Conservation (phyloP, 1,140 invertebrate genomes). For the Probaryconus sp. region DNA sequence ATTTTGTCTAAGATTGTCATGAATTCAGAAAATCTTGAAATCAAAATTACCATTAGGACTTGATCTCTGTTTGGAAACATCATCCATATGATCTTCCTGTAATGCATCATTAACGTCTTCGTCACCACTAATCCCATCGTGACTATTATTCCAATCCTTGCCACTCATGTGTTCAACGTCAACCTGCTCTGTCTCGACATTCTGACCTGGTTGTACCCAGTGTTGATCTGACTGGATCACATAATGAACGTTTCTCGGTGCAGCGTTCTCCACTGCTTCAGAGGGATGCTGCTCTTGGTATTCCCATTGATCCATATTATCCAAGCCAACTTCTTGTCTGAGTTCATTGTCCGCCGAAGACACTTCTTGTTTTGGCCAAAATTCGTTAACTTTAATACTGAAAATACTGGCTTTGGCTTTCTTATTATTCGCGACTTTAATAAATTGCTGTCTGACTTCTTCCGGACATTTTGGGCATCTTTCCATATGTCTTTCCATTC, state of each 20-base stretch:
- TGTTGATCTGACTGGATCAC: constrained; percentile 16
- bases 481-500: constrained; percentile 70
- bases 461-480: constrained; percentile 68
- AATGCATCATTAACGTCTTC: constrained; percentile 32
- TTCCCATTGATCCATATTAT: constrained; percentile 63
- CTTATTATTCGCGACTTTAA: constrained; percentile 65
- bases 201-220: constrained; percentile 27
- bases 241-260: constrained; percentile 25
- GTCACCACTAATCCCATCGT: constrained; percentile 5
- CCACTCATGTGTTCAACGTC: constrained; percentile 8
- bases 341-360: constrained; percentile 33
- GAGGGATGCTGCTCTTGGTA: constrained; percentile 50
- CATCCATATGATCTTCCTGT: constrained; percentile 39
- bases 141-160: constrained; percentile 24
- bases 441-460: constrained; percentile 66
- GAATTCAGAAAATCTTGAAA: neutral
- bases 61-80: constrained; percentile 31
- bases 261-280: neutral
- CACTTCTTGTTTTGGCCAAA: constrained; percentile 61
- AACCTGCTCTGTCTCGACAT: constrained; percentile 16
- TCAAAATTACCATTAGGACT: constrained; percentile 31
- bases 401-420: constrained; percentile 63
- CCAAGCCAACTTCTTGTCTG: constrained; percentile 49
- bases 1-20: neutral
- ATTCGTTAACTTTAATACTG: constrained; percentile 53